phyloP scores from a whole-genome alignment of 2,797 vertebrate species.

The Esox lucius region DNA sequence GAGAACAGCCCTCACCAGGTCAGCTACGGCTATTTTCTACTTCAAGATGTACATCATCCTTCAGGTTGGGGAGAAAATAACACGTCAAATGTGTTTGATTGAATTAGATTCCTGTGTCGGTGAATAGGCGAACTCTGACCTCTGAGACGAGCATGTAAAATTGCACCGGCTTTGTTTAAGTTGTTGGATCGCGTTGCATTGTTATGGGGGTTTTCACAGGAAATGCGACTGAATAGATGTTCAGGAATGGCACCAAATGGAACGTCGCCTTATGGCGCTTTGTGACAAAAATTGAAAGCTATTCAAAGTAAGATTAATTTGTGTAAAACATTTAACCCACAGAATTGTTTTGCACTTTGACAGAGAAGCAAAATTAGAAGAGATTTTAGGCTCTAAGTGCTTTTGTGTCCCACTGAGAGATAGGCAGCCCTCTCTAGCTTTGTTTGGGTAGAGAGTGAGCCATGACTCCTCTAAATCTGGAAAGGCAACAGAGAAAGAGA shows the following conservation, averaged over 20 bases:
- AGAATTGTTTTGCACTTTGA: background rate
- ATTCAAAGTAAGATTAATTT: background rate
- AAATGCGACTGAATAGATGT: background rate
- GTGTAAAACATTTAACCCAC: background rate
- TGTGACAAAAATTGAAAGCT: background rate
- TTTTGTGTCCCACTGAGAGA: background rate
- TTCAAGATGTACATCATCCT: slow-evolving; percentile 58
- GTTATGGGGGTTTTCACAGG: slow-evolving; percentile 30
- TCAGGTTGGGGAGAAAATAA: slow-evolving; percentile 32
- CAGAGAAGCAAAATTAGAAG: background rate
- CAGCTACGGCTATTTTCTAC: slow-evolving; percentile 49
- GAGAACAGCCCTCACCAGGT: slow-evolving; percentile 38
- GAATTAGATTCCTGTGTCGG: slow-evolving; percentile 58
- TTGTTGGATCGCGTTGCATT: slow-evolving; percentile 38
- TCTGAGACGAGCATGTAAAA: slow-evolving; percentile 48
- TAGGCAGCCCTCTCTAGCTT: slow-evolving; percentile 7
- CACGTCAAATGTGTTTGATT: slow-evolving; percentile 44
- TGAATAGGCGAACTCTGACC: slow-evolving; percentile 48
- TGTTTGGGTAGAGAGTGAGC: slow-evolving; percentile 21
- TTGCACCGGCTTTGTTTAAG: slow-evolving; percentile 46
- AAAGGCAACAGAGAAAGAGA: background rate
- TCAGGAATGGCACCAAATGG: background rate
- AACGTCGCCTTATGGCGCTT: background rate
- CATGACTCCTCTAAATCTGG: slow-evolving; percentile 27
- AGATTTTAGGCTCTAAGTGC: slow-evolving; percentile 11